A percentile compares a stretch with the other conserved stretches of the same genome.
phyloP scores from a whole-genome alignment of 2,113 vertebrate genomes.

The Oophaga pumilio region DNA sequence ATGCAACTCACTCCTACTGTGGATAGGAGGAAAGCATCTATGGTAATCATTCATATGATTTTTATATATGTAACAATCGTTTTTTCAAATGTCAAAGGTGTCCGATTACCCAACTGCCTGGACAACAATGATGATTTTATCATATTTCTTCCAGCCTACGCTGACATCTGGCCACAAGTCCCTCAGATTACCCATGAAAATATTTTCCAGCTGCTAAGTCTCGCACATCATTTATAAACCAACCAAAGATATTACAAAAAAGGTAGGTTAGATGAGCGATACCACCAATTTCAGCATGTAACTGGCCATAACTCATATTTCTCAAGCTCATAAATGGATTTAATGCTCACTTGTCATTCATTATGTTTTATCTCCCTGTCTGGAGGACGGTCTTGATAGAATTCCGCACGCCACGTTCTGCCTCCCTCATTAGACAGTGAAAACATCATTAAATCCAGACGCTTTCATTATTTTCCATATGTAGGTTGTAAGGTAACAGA shows the following conservation, averaged over 20 bases:
- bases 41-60: too few species aligned
- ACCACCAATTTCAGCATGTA: background rate
- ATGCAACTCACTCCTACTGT: too few species aligned
- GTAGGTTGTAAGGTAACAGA: conserved; percentile 56
- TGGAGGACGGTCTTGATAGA: conserved; percentile 5
- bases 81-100: too few species aligned
- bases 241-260: background rate
- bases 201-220: background rate
- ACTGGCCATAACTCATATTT: background rate
- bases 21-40: too few species aligned
- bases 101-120: too few species aligned
- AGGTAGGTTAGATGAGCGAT: background rate
- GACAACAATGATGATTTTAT: too few species aligned
- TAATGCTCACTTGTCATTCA: conserved; percentile 38
- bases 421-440: conserved; percentile 45
- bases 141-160: background rate
- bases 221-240: background rate
- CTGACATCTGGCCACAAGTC: background rate
- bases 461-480: conserved; percentile 56
- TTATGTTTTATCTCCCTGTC: conserved; percentile 27
- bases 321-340: background rate
- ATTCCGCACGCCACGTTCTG: conserved; percentile 7
- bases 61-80: too few species aligned
- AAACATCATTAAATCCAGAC: conserved; percentile 57
- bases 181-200: background rate